phyloP scores from a whole-genome alignment of 2,797 vertebrate genomes.

The Gambelia wislizenii region DNA sequence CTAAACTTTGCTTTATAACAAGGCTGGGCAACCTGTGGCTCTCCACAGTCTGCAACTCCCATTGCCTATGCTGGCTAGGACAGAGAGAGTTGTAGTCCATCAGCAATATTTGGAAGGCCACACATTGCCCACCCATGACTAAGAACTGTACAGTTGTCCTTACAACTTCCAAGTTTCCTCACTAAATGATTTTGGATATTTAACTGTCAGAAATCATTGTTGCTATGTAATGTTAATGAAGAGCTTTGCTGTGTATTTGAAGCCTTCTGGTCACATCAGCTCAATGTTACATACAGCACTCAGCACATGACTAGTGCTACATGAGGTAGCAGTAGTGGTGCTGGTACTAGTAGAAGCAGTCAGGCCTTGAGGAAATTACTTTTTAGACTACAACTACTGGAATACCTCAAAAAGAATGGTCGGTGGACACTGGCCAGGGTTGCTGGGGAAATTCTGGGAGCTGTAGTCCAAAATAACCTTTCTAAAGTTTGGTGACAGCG shows the following conservation, averaged over 20 bases:
- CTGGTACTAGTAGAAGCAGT: not conserved
- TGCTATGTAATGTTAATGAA: not conserved
- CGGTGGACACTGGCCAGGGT: no score
- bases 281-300: not conserved
- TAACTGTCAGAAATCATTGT: not conserved
- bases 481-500: no score
- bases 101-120: not conserved
- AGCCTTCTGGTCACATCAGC: not conserved
- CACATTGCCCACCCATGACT: not conserved
- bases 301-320: not conserved
- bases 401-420: no score
- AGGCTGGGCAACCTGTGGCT: not conserved
- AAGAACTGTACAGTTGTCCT: not conserved
- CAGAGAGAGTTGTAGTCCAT: not conserved
- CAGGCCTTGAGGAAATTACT: no score
- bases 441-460: no score
- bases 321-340: not conserved
- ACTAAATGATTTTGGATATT: not conserved
- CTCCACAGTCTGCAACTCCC: not conserved
- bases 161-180: not conserved
- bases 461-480: no score
- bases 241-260: not conserved
- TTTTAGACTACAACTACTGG: no score
- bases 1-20: conserved; percentile 45
- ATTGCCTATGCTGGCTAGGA: not conserved